Base-by-base conservation (phyloP, 2,888 invertebrate species). In the Allacma fusca region DNA sequence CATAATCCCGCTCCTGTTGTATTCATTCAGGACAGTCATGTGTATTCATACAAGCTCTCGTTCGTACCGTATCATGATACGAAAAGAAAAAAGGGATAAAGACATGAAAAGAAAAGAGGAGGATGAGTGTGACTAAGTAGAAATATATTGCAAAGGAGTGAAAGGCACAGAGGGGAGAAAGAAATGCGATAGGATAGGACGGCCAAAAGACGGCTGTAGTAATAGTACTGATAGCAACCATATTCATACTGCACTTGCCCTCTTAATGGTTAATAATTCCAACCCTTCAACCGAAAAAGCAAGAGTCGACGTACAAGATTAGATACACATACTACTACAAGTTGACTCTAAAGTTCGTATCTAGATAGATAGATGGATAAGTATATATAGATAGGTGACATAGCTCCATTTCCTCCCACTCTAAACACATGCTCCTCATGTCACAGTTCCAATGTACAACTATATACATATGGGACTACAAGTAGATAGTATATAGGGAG, bases 111-210 rank as follows among this genome's bases (percentile, higher is more conserved):
- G 34, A 7, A 34, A 34, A 70, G 43, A 43, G 28, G 21, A 29
- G 59, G 59, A 28, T 59, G 68, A 40, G 73, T 73, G 68, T 34
- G 67, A 40, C 75, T 76, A 76, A 76, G 69, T 69, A 69, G 76
- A 69, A 57, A 76, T 69, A 26, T 68, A 29, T 24, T 50, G 21
- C 57, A 59, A 73, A 26, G 34, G 34, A 34, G 28, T 2, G 62
- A 40, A 59, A 21, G 28, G n/a, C 28, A 59, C 26, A 29, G 59
- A 59, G 72, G 12, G 59, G 50, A 73, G 59, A 28, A 29, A 59
- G 29, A 57, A 62, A 59, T 44, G 23, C n/a, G 24, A 50, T 59
- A 29, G 28, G 26, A 28, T 28, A 57, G 59, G 29, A 50, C 13
- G 57, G 28, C 67, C 12, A 67, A 64, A 24, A 50, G 23, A 71